Evolutionary conservation across 2,888 invertebrate genomes (phyloP).

Genomic region (Brassicogethes aeneus): DNA sequence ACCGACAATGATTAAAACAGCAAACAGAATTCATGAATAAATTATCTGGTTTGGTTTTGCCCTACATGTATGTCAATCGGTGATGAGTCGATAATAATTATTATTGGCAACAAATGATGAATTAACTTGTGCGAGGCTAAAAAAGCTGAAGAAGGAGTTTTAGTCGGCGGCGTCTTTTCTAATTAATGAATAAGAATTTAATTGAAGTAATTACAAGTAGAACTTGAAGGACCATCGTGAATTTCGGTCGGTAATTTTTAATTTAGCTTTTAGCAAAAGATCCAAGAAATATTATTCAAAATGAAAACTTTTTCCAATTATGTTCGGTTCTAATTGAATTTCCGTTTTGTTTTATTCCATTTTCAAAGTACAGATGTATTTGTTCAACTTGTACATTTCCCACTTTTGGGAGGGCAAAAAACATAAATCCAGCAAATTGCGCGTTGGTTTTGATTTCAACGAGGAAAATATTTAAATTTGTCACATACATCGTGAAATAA

Average conservation of each 20-base stretch:
- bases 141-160: no score
- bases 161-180: no score
- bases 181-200: no score
- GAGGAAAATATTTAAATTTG: no score
- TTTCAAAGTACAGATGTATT: not conserved
- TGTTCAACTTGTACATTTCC: not conserved
- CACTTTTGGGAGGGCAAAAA: constrained; percentile 16
- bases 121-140: no score
- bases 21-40: not conserved
- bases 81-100: not conserved
- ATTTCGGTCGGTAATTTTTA: not conserved
- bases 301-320: not conserved
- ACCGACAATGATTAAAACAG: not conserved
- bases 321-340: not conserved
- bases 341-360: not conserved
- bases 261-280: not conserved
- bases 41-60: not conserved
- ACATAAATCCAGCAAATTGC: no score
- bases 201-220: no score
- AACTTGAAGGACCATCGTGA: no score
- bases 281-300: not conserved
- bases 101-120: no score
- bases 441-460: no score
- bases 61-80: not conserved
- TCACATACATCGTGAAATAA: no score